A percentile compares a stretch with the other conserved stretches of the same genome.
phyloP scores from a whole-genome alignment of 2,888 invertebrate genomes.

The Epistrophella euchroma region DNA sequence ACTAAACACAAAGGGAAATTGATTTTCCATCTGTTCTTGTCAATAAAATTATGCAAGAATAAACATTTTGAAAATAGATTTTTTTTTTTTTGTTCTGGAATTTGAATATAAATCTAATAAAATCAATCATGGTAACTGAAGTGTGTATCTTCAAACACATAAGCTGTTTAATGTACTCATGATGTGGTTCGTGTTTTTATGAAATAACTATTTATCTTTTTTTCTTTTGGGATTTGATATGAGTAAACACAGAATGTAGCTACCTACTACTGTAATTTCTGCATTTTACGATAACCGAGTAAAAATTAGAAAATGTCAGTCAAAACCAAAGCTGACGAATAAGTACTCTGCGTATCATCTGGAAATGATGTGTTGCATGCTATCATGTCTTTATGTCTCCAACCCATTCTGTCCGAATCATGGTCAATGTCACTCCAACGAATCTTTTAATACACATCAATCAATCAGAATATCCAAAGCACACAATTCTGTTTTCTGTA shows the following conservation, averaged over 20 bases:
- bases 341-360: slow-evolving; percentile 26
- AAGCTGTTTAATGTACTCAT: slow-evolving; percentile 1
- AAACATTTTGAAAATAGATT: slow-evolving; percentile 6
- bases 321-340: slow-evolving; percentile 27
- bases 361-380: slow-evolving; percentile 28
- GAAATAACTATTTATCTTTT: background rate
- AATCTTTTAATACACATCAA: slow-evolving; percentile 64
- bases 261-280: background rate
- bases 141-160: background rate
- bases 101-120: background rate
- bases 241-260: no score
- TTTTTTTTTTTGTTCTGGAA: background rate
- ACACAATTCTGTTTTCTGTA: background rate
- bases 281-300: background rate
- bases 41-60: slow-evolving; percentile 34
- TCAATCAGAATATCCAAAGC: slow-evolving; percentile 39
- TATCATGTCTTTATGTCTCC: background rate
- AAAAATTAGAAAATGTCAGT: slow-evolving; percentile 41
- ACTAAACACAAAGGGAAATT: slow-evolving; percentile 21
- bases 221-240: background rate
- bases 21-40: slow-evolving; percentile 37
- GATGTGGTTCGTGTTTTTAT: background rate
- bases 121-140: slow-evolving; percentile 10
- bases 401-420: background rate
- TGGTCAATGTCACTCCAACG: slow-evolving; percentile 29